A percentile compares a stretch with the other conserved stretches of the same genome.
Evolutionary conservation across 2,113 vertebrate genomes (phyloP).

Genomic region (Xyrauchen texanus): DNA sequence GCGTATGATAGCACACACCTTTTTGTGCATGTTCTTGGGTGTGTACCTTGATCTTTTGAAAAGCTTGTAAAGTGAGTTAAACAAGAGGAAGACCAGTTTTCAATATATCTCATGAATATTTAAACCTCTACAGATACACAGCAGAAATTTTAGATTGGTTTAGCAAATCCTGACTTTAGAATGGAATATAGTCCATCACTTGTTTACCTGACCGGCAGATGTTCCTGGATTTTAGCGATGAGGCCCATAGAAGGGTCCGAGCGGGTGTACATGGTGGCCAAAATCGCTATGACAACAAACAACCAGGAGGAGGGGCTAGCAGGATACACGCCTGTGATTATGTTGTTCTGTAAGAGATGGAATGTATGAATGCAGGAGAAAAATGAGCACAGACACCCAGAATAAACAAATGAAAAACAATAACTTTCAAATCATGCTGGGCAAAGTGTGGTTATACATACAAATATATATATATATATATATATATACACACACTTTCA

Average conservation of each 20-base stretch:
- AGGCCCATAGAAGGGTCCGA: slow-evolving; percentile 92
- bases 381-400: background rate
- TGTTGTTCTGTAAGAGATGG: slow-evolving; percentile 76
- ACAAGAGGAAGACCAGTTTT: background rate
- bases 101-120: background rate
- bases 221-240: slow-evolving; percentile 88
- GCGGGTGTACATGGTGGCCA: slow-evolving; percentile 86
- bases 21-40: background rate
- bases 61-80: background rate
- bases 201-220: slow-evolving; percentile 83
- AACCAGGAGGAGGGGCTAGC: slow-evolving; percentile 89
- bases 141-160: background rate
- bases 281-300: slow-evolving; percentile 86
- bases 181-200: background rate
- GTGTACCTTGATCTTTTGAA: background rate
- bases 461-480: no score
- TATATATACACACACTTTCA: no score
- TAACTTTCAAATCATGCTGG: no score
- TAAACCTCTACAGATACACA: background rate
- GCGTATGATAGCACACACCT: background rate
- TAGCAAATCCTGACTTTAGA: background rate
- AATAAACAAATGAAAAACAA: no score
- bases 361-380: background rate
- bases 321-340: slow-evolving; percentile 84
- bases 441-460: no score